phyloP scores from a whole-genome alignment of 1,140 invertebrate species.

The Drosophila littoralis region DNA sequence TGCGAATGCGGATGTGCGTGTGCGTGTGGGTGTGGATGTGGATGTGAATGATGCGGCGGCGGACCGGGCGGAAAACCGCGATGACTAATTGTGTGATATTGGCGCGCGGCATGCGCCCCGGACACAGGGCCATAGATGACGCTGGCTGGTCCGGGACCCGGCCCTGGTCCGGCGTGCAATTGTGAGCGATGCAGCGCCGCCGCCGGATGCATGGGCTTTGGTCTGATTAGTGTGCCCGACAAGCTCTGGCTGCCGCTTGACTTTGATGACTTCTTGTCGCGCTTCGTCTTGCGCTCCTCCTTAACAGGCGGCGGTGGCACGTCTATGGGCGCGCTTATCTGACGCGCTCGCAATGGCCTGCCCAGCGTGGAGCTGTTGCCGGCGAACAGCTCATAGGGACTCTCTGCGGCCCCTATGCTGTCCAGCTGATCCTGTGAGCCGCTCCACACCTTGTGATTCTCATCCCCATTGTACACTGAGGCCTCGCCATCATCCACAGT shows the following conservation, averaged over 20 bases:
- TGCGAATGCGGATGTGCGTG: slow-evolving; percentile 32
- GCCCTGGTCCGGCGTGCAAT: slow-evolving; percentile 44
- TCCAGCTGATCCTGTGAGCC: slow-evolving; percentile 90
- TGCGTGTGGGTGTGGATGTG: slow-evolving; percentile 27
- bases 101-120: slow-evolving; percentile 57
- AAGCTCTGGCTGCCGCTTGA: slow-evolving; percentile 79
- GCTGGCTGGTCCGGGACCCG: slow-evolving; percentile 39
- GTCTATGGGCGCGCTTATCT: slow-evolving; percentile 90
- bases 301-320: slow-evolving; percentile 89
- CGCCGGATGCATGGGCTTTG: slow-evolving; percentile 80
- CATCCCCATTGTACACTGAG: slow-evolving; percentile 94
- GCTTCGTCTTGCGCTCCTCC: slow-evolving; percentile 77
- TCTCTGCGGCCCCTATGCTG: slow-evolving; percentile 85
- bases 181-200: slow-evolving; percentile 67
- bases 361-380: slow-evolving; percentile 88
- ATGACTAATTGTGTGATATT: slow-evolving; percentile 84
- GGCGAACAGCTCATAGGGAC: slow-evolving; percentile 89
- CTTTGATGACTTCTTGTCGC: slow-evolving; percentile 79
- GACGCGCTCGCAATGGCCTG: slow-evolving; percentile 91
- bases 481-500: slow-evolving; percentile 88
- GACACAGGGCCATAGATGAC: slow-evolving; percentile 71
- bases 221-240: slow-evolving; percentile 82
- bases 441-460: slow-evolving; percentile 97
- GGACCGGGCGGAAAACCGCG: slow-evolving; percentile 62
- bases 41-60: slow-evolving; percentile 45